Conservation (phyloP, 2,797 vertebrate species). For the Siniperca undulata region DNA sequence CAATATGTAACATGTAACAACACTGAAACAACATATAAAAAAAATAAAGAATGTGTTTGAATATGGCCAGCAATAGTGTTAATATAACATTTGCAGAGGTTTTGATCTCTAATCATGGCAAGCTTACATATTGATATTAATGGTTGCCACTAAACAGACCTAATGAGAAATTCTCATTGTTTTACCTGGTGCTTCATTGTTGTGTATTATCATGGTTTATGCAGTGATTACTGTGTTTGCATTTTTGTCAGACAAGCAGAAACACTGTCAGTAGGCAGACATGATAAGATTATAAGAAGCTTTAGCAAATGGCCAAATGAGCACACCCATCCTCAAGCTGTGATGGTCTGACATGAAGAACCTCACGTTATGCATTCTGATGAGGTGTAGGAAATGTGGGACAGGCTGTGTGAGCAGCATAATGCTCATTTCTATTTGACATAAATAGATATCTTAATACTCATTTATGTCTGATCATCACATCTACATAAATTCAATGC, state of each 20-base stretch:
- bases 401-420: background rate
- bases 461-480: background rate
- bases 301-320: background rate
- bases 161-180: background rate
- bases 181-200: background rate
- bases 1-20: background rate
- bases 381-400: background rate
- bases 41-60: background rate
- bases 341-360: background rate
- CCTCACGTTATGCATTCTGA: background rate
- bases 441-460: background rate
- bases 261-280: background rate
- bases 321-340: slow-evolving; percentile 10
- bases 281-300: background rate
- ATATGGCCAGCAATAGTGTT: background rate
- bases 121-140: background rate
- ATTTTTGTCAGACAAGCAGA: slow-evolving; percentile 8
- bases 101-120: background rate
- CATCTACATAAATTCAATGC: background rate
- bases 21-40: background rate
- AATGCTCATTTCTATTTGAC: background rate
- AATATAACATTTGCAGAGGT: background rate
- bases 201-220: background rate
- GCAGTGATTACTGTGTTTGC: background rate
- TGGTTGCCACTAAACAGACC: background rate